phyloP scores from a whole-genome alignment of 2,113 vertebrate species.

The Sylvietta virens region DNA sequence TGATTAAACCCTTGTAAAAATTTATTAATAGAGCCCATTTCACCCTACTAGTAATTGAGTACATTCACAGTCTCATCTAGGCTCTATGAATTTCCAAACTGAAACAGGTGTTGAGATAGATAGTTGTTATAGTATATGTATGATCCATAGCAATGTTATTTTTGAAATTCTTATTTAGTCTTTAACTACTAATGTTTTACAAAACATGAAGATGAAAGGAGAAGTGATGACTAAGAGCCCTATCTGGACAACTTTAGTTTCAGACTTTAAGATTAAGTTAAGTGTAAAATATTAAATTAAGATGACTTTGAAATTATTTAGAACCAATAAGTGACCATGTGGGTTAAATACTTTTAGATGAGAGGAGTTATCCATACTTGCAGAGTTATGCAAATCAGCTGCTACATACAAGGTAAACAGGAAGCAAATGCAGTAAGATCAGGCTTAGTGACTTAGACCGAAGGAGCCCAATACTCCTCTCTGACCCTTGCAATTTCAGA shows the following conservation, averaged over 20 bases:
- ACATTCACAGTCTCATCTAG: neutral
- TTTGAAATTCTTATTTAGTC: neutral
- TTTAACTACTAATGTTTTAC: neutral
- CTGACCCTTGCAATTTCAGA: neutral
- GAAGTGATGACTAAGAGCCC: neutral
- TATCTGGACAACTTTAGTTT: neutral
- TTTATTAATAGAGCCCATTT: neutral
- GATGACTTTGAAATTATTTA: neutral
- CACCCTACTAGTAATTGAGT: neutral
- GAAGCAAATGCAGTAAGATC: neutral
- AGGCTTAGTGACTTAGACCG: neutral
- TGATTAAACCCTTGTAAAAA: neutral
- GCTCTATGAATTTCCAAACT: neutral
- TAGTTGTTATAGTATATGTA: neutral
- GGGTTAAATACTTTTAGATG: neutral
- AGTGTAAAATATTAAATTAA: neutral
- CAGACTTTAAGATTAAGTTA: neutral
- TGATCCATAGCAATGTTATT: neutral
- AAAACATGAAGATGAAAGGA: neutral
- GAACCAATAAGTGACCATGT: neutral
- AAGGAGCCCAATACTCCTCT: neutral
- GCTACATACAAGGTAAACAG: neutral
- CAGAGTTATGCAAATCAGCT: neutral
- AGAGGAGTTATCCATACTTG: neutral
- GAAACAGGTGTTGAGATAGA: neutral